Evolutionary conservation across 2,888 invertebrate genomes (phyloP).

Genomic region (Lasioglossum zephyrum): DNA sequence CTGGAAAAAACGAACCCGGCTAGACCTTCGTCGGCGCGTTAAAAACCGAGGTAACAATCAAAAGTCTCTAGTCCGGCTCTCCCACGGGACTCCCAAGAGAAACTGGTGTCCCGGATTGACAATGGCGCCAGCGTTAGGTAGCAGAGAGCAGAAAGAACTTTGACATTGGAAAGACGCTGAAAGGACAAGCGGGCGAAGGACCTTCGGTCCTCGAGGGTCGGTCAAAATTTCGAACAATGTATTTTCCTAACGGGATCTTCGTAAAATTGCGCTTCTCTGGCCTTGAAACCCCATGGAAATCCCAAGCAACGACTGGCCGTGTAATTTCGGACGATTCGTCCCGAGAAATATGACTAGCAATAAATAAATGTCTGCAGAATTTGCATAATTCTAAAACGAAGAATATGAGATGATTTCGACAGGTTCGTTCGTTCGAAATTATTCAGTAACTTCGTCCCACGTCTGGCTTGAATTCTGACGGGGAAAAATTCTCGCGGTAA

Average conservation of each 20-base stretch:
- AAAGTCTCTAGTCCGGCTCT: constrained; percentile 19
- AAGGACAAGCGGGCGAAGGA: background rate
- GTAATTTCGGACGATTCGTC: background rate
- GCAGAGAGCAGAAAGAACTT: constrained; percentile 25
- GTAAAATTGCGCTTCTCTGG: constrained; percentile 32
- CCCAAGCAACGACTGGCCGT: background rate
- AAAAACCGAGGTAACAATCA: background rate
- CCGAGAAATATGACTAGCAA: background rate
- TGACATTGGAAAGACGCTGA: constrained; percentile 54
- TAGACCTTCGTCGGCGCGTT: background rate
- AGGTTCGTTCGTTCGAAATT: background rate
- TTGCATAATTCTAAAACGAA: background rate
- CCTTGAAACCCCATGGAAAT: background rate
- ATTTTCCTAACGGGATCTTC: constrained; percentile 24
- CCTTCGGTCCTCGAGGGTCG: constrained; percentile 7
- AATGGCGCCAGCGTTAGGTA: constrained; percentile 33
- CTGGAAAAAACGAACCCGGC: background rate
- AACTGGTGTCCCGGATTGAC: constrained; percentile 31
- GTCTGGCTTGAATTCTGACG: background rate
- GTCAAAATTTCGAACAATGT: constrained; percentile 45
- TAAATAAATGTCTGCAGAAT: background rate
- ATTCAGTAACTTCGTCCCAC: background rate
- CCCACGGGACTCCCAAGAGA: constrained; percentile 43
- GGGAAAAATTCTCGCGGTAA: background rate
- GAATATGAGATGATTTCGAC: background rate